Base-by-base conservation (phyloP, 2,113 vertebrate genomes). In the Silurus meridionalis region DNA sequence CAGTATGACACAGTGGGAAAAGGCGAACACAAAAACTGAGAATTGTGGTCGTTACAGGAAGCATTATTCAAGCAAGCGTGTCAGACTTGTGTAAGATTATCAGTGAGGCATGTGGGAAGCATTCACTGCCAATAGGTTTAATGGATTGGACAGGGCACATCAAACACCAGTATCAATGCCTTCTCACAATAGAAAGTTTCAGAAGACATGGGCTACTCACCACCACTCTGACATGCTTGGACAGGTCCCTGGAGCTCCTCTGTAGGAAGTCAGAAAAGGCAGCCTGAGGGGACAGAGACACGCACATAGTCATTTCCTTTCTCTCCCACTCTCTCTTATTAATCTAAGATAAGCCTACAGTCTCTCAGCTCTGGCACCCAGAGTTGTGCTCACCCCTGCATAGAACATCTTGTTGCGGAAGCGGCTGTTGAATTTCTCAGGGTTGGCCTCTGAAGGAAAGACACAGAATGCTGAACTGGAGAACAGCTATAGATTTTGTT, bases 201-300 rank as follows among this genome's bases (percentile, higher is more conserved):
- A n/a, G 48, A 61, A 52, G 58, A 75, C 80, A 80, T 19, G 5
- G 8, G 66, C 91, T 46, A 91, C 98, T 98, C 93, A 99, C 98
- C 96, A 99, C 96, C 89, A 99, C 96, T 87, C 94, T 96, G 94
- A 99, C 95, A 63, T 99, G 98, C 93, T 99, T 99, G 64, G 98
- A 97, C 94, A 99, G 91, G 90, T 99, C 98, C 93, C 96, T 97
- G 92, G 98, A 99, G 94, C 98, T 99, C 87, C 98, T 96, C 60
- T 95, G 97, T 86, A 99, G 95, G 93, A 99, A 99, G 95, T 99
- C 98, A 0, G 98, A 98, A 94, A 99, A 99, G 0, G 98, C 98
- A 0, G 98, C 97, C 98, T 99, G 93, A 88, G 90, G 93, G 92
- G 92, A 83, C 75, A 84, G 52, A 75, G 61, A 85, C 61, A 95